A percentile compares a stretch with the other conserved stretches of the same genome.
phyloP scores from a whole-genome alignment of 2,113 vertebrate species.

The Cyanistes caeruleus region DNA sequence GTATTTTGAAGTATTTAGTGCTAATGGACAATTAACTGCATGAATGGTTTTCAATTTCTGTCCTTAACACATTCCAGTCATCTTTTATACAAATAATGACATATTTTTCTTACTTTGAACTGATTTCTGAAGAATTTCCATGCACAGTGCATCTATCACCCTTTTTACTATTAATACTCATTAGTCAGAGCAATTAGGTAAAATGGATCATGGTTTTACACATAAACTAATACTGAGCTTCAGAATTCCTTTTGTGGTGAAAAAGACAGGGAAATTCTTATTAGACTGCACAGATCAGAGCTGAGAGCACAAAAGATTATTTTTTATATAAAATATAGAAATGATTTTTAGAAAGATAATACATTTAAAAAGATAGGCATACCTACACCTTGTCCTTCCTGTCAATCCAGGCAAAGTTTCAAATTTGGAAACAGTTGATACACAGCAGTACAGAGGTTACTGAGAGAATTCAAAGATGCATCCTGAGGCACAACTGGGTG shows the following conservation, averaged over 20 bases:
- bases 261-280: not conserved
- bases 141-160: not conserved
- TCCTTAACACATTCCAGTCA: not conserved
- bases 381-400: not conserved
- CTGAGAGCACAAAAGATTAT: not conserved
- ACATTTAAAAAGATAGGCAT: not conserved
- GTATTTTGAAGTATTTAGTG: not conserved
- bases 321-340: not conserved
- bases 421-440: not conserved
- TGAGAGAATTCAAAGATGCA: not conserved
- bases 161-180: not conserved
- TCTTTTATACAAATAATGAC: not conserved
- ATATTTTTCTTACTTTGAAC: not conserved
- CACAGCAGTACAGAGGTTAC: not conserved
- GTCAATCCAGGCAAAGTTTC: not conserved
- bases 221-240: not conserved
- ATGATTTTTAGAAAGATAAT: not conserved
- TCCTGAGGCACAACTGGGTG: not conserved
- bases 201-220: not conserved
- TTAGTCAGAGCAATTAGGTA: not conserved
- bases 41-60: not conserved
- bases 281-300: not conserved
- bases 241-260: not conserved
- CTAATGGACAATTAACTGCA: not conserved
- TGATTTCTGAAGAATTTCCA: not conserved